Conservation (phyloP, 2,888 invertebrate species). For the Drosophila melanocephala region DNA sequence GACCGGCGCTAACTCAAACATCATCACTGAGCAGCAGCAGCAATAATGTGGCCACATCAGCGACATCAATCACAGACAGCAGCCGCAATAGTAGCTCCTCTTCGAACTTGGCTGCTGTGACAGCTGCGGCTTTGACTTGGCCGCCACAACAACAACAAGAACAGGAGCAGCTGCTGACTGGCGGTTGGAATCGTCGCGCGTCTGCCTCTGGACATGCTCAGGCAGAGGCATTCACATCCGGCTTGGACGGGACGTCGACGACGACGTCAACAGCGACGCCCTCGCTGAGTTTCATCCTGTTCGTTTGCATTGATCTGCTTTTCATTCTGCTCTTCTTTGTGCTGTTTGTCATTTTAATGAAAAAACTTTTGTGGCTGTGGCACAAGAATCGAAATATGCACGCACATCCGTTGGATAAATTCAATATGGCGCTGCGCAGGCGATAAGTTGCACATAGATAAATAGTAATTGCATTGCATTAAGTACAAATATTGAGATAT, state of each 20-base stretch:
- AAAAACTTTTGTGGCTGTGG: conserved; percentile 87
- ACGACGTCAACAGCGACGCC: conserved; percentile 43
- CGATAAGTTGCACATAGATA: conserved; percentile 67
- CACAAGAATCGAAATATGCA: conserved; percentile 85
- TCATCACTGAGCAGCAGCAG: conserved; percentile 27
- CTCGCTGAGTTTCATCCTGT: conserved; percentile 82
- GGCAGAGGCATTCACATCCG: conserved; percentile 60
- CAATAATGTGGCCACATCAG: conserved; percentile 48
- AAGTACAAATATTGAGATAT: not conserved
- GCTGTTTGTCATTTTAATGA: conserved; percentile 89
- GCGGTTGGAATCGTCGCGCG: conserved; percentile 34
- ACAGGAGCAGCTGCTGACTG: conserved; percentile 16
- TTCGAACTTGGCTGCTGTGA: conserved; percentile 41
- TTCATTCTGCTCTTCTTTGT: conserved; percentile 89
- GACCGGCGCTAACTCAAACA: conserved; percentile 34
- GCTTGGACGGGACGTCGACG: conserved; percentile 45
- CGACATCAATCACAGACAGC: conserved; percentile 64
- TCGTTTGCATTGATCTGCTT: conserved; percentile 88
- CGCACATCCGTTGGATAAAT: conserved; percentile 87
- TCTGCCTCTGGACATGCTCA: conserved; percentile 33
- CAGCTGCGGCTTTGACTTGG: conserved; percentile 67
- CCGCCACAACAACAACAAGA: conserved; percentile 31
- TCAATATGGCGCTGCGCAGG: conserved; percentile 87
- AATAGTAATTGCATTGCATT: not conserved
- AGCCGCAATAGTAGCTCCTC: conserved; percentile 10